Percentiles rank a stretch among this genome's conserved stretches.
Conservation (phyloP, 37 sponge, comb jelly and placozoan genomes). For the Spongilla lacustris region DNA sequence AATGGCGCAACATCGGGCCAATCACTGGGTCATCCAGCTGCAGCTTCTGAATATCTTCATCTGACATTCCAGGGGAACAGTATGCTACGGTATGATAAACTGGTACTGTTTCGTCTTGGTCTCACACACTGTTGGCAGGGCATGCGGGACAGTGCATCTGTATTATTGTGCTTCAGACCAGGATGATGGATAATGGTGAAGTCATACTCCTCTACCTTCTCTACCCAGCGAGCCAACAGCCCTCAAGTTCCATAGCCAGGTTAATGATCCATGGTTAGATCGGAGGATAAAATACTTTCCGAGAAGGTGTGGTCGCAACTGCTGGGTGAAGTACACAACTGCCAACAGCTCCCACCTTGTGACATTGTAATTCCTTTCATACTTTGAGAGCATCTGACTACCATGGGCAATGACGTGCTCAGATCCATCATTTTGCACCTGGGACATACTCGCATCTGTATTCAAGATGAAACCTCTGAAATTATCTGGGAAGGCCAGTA, state of each 20-base stretch:
- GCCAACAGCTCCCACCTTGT: constrained; percentile 41
- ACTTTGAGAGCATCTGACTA: constrained; percentile 13
- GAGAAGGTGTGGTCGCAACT: constrained; percentile 31
- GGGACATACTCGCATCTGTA: background rate
- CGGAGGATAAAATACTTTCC: constrained; percentile 22
- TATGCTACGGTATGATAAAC: background rate
- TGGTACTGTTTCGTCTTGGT: background rate
- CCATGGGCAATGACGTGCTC: constrained; percentile 14
- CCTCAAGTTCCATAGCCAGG: constrained; percentile 39
- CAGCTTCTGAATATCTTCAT: constrained; percentile 10
- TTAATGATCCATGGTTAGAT: constrained; percentile 32
- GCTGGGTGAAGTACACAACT: constrained; percentile 25
- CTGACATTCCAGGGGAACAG: background rate
- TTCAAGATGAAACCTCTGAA: background rate
- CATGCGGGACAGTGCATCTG: background rate
- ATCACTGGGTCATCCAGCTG: constrained; percentile 20
- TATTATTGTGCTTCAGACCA: too few relatives aligned
- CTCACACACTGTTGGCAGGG: too few relatives aligned
- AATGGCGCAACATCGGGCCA: background rate
- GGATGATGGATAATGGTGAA: constrained; percentile 45
- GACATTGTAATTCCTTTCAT: constrained; percentile 28
- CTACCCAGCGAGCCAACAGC: constrained; percentile 45
- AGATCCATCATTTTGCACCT: background rate
- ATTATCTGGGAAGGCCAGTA: background rate
- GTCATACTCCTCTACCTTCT: constrained; percentile 13